phyloP scores from a whole-genome alignment of 2,113 vertebrate species.

The mouse (Mus musculus) region DNA sequence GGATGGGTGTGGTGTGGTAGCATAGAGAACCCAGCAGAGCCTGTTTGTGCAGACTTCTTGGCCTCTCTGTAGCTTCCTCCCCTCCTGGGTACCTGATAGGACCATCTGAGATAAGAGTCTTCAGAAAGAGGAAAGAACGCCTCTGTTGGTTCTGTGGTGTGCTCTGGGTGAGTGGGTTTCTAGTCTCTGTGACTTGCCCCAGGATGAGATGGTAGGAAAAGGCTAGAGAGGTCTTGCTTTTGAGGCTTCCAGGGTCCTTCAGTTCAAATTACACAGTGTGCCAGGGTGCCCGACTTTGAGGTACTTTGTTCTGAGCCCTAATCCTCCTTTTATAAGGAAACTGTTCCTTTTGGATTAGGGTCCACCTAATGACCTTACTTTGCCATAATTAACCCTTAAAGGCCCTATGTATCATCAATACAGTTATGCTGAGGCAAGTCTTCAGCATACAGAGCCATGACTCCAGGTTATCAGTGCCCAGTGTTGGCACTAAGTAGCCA shows the following conservation, averaged over 20 bases:
- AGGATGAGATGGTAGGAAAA: not conserved
- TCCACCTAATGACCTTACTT: not conserved
- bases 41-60: not conserved
- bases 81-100: not conserved
- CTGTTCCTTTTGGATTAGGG: not conserved
- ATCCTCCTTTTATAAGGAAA: not conserved
- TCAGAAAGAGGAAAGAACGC: too few species aligned
- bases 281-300: not conserved
- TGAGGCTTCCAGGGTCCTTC: not conserved
- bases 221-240: not conserved
- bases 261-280: not conserved
- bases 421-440: too few species aligned
- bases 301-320: not conserved
- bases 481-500: accelerated
- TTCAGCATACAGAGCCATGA: not conserved
- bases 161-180: not conserved
- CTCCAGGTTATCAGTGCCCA: not conserved
- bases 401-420: not conserved
- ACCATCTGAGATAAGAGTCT: not conserved
- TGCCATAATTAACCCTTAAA: not conserved
- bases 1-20: not conserved
- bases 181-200: not conserved
- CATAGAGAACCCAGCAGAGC: not conserved
- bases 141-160: not conserved
- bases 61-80: not conserved